These are phyloP conservation scores for Eupithecia dodoneata DNA, from an alignment of 2,888 invertebrate species.

Conservation along the genomic window DNA sequence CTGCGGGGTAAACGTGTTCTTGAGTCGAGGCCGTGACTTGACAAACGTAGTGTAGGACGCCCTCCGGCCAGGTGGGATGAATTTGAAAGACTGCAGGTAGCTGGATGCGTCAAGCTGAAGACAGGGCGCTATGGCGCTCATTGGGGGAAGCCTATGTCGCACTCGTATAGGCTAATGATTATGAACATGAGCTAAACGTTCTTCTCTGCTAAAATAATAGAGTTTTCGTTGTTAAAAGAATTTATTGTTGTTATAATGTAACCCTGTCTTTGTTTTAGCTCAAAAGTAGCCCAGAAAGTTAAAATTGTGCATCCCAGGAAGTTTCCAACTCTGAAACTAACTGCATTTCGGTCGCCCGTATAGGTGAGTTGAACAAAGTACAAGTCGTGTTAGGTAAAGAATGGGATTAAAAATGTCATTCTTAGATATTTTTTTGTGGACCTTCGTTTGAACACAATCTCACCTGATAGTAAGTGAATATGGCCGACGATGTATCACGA, in stretches of 20 bases:
- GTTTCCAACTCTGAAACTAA: constrained; percentile 59
- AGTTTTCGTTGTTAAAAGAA: not conserved
- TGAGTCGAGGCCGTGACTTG: not conserved
- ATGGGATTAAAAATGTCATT: too few relatives aligned
- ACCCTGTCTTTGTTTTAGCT: constrained; percentile 53
- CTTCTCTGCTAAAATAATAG: not conserved
- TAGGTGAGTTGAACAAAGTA: constrained; percentile 13
- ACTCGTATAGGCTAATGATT: not conserved
- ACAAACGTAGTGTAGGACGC: not conserved
- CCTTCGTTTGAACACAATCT: too few relatives aligned
- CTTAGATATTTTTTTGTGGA: too few relatives aligned
- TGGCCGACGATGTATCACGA: too few relatives aligned
- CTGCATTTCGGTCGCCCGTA: constrained; percentile 5
- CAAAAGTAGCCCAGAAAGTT: constrained; percentile 48
- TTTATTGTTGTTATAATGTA: not conserved
- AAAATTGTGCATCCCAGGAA: constrained; percentile 63
- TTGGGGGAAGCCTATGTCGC: not conserved
- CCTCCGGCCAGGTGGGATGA: not conserved
- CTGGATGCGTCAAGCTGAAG: not conserved
- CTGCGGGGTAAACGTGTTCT: not conserved
- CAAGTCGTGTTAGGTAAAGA: too few relatives aligned
- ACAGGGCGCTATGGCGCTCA: not conserved
- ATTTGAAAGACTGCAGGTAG: not conserved
- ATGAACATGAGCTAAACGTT: not conserved
- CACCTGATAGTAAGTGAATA: too few relatives aligned